Conservation (phyloP, 2,113 vertebrate genomes). For the Shinisaurus crocodilurus region DNA sequence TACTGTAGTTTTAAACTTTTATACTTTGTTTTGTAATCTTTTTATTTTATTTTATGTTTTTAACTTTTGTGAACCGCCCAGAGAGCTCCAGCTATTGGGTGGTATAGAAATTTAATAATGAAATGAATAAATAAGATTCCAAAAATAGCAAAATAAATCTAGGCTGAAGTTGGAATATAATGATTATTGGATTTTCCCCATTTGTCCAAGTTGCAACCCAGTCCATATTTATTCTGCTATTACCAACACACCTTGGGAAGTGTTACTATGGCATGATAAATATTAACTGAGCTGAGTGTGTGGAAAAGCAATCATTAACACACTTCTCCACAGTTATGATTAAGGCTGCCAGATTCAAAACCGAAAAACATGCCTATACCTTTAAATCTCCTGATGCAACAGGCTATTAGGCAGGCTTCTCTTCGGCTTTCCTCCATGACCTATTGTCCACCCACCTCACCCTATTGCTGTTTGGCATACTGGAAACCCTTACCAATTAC, state of each 20-base stretch:
- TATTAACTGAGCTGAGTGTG: accelerated
- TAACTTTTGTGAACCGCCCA: too few species aligned
- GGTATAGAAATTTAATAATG: too few species aligned
- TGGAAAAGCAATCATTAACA: background rate
- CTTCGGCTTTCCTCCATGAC: background rate
- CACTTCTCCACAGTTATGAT: background rate
- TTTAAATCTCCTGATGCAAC: too few species aligned
- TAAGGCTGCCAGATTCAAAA: too few species aligned
- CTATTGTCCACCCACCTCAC: background rate
- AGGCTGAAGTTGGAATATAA: background rate
- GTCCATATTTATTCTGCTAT: background rate
- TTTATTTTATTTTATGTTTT: too few species aligned
- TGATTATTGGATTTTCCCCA: background rate
- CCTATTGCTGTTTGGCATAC: background rate
- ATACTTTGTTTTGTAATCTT: too few species aligned
- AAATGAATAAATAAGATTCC: too few species aligned
- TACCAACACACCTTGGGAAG: background rate
- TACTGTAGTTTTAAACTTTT: too few species aligned
- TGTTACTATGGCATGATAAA: background rate
- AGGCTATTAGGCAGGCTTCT: background rate
- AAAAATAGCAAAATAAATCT: background rate
- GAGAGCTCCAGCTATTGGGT: too few species aligned
- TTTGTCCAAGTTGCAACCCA: background rate
- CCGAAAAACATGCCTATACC: too few species aligned
- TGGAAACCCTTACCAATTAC: background rate